Percentiles rank a stretch among this genome's conserved stretches.
These are phyloP conservation scores for Nipponacmea schrenckii DNA, from an alignment of 2,888 invertebrate genomes.

Conservation along the genomic window DNA sequence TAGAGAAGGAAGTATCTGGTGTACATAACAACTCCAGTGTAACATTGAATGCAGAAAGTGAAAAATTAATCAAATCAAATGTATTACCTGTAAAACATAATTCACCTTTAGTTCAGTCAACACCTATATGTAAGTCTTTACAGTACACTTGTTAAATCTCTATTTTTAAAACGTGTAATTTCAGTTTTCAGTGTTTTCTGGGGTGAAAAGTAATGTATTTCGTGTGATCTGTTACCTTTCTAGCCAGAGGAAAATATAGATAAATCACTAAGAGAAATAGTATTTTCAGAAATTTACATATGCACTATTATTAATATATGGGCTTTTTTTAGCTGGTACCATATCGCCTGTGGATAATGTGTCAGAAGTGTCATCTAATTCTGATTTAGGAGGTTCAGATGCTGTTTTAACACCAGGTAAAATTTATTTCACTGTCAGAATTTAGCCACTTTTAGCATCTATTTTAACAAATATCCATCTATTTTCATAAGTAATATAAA, in stretches of 20 bases:
- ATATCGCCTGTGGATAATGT: slow-evolving; percentile 22
- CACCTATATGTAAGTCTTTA: slow-evolving; percentile 26
- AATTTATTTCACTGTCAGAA: neutral
- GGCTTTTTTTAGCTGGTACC: neutral
- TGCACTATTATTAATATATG: no score
- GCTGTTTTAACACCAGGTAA: slow-evolving; percentile 33
- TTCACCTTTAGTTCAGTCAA: slow-evolving; percentile 30
- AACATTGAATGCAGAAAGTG: neutral
- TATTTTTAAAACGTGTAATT: neutral
- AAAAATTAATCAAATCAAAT: slow-evolving; percentile 12
- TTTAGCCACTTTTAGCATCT: no score
- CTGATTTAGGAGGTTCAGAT: slow-evolving; percentile 34
- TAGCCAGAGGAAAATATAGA: no score
- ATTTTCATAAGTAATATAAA: no score
- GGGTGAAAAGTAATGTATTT: no score
- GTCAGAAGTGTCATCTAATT: slow-evolving; percentile 34
- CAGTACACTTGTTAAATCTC: neutral
- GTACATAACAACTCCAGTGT: no score
- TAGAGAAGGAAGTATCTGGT: slow-evolving; percentile 81
- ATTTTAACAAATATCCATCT: no score
- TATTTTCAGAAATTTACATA: no score
- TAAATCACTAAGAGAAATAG: no score
- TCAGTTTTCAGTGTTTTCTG: no score
- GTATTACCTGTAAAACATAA: slow-evolving; percentile 17
- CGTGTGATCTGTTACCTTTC: no score